Evolutionary conservation across 2,888 invertebrate species (phyloP).

Genomic region (Sceliomorpha sp.): DNA sequence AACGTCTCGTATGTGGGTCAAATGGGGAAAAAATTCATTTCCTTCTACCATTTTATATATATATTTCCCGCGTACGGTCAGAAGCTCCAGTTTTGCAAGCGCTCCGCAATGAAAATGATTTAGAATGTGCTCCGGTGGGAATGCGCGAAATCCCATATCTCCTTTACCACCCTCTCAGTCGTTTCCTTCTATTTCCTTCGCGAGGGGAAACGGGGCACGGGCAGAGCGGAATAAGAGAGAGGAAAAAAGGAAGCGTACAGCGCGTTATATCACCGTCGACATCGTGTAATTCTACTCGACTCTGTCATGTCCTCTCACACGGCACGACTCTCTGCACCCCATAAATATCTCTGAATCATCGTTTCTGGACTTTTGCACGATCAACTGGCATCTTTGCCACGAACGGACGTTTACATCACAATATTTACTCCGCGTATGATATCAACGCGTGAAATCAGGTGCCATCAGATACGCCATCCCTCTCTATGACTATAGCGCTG

Average conservation of each 20-base stretch:
- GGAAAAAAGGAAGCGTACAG: conserved; percentile 42
- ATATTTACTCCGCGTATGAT: conserved; percentile 5
- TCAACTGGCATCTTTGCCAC: conserved; percentile 16
- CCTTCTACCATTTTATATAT: not conserved
- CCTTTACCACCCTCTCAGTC: not conserved
- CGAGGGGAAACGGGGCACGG: conserved; percentile 2
- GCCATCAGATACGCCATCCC: not conserved
- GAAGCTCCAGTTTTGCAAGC: conserved; percentile 5
- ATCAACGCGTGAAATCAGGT: conserved; percentile 13
- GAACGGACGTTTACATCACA: conserved; percentile 22
- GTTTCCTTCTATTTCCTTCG: conserved; percentile 7
- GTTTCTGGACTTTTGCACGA: conserved; percentile 41
- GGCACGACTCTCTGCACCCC: conserved; percentile 68
- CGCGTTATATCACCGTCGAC: conserved; percentile 69
- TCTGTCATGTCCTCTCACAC: conserved; percentile 61
- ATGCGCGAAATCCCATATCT: not conserved
- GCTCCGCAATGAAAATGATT: not conserved
- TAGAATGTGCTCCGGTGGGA: not conserved
- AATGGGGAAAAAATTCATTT: not conserved
- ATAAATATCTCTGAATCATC: conserved; percentile 77
- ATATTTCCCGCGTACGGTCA: not conserved
- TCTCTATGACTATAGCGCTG: not conserved
- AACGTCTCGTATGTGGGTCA: no score
- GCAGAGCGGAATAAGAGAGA: not conserved
- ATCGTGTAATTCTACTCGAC: conserved; percentile 73